phyloP scores from a whole-genome alignment of 2,113 vertebrate species.

The Copsychus sechellarum region DNA sequence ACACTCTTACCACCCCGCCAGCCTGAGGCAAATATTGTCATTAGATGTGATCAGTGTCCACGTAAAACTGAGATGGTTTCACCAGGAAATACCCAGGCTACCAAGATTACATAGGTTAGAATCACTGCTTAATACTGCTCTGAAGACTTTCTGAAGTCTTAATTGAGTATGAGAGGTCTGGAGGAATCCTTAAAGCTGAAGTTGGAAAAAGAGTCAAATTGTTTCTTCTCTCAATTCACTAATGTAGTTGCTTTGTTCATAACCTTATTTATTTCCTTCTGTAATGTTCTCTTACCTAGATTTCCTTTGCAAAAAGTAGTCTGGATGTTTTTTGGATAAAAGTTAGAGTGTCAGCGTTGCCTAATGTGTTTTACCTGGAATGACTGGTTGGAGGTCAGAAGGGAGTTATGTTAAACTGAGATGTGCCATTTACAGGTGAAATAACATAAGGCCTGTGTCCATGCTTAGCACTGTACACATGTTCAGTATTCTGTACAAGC shows the following conservation, averaged over 20 bases:
- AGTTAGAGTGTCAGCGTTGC: neutral
- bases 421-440: neutral
- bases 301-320: neutral
- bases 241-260: neutral
- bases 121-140: neutral
- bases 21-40: neutral
- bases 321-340: neutral
- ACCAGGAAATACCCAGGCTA: neutral
- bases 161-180: neutral
- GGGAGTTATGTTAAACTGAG: neutral
- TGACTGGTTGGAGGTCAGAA: neutral
- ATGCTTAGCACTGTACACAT: neutral
- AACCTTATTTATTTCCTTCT: neutral
- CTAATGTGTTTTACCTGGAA: neutral
- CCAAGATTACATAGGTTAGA: neutral
- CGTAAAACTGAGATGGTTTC: neutral
- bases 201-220: neutral
- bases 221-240: neutral
- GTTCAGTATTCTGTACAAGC: neutral
- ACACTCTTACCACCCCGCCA: rapidly evolving
- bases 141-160: neutral
- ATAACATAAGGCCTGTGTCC: neutral
- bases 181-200: neutral
- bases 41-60: neutral
- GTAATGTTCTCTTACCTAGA: neutral